phyloP scores from a whole-genome alignment of 2,113 vertebrate species.

The Leptosomus discolor region DNA sequence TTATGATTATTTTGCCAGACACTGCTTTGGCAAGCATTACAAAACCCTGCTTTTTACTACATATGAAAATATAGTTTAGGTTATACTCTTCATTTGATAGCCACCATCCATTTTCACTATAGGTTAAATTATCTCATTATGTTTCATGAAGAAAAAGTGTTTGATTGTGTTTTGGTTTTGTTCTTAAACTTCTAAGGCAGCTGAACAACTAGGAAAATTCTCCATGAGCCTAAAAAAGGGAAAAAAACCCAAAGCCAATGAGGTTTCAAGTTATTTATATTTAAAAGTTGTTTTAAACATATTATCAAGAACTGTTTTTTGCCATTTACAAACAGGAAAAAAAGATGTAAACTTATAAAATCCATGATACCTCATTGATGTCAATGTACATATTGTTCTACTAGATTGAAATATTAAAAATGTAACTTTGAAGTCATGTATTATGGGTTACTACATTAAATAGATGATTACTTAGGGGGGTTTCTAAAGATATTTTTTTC shows the following conservation, averaged over 20 bases:
- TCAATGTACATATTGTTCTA: not conserved
- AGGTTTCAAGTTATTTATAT: not conserved
- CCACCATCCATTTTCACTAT: not conserved
- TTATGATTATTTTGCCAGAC: not conserved
- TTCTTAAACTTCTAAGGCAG: not conserved
- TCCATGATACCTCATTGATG: not conserved
- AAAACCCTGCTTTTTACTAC: not conserved
- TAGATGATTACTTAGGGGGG: not conserved
- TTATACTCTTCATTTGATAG: not conserved
- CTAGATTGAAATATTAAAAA: not conserved
- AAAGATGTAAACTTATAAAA: not conserved
- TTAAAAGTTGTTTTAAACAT: not conserved
- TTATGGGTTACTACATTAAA: not conserved
- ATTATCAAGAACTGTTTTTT: rapidly evolving
- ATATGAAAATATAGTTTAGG: not conserved
- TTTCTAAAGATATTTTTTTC: not conserved
- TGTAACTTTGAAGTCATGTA: not conserved
- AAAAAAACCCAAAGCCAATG: rapidly evolving
- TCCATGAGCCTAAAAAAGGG: not conserved
- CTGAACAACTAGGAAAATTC: not conserved
- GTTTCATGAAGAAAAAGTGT: not conserved
- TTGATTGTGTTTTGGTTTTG: not conserved
- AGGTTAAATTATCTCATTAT: not conserved
- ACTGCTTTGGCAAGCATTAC: not conserved
- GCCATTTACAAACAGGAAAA: not conserved